These are phyloP conservation scores for Donacobius atricapilla DNA, from an alignment of 2,113 vertebrate species.

Conservation along the genomic window DNA sequence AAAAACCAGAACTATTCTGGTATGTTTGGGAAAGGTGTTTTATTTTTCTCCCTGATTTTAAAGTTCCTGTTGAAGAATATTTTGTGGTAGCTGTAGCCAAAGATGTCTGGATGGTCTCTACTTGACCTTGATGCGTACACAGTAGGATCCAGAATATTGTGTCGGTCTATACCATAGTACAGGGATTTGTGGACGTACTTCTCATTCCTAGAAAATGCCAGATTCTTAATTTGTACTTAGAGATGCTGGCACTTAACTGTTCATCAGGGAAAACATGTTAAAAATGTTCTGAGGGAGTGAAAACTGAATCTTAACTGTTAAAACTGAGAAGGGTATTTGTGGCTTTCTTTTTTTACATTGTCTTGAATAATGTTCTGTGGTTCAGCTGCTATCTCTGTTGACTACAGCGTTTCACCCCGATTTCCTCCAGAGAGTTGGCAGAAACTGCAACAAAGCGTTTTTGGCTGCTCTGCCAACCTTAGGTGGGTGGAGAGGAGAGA, in stretches of 20 bases:
- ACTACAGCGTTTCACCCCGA: not conserved
- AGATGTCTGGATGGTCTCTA: slow-evolving; percentile 26
- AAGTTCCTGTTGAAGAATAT: slow-evolving; percentile 1
- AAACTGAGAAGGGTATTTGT: not conserved
- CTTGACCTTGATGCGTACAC: not conserved
- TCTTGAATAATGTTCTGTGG: not conserved
- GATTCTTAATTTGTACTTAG: slow-evolving; percentile 2
- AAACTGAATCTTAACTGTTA: not conserved
- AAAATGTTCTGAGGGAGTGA: slow-evolving; percentile 23
- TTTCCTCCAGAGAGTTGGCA: slow-evolving; percentile 5
- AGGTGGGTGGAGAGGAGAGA: not conserved
- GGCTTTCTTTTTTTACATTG: not conserved
- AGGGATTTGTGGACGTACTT: slow-evolving; percentile 42
- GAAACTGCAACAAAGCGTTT: not conserved
- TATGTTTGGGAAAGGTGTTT: not conserved
- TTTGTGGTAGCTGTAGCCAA: not conserved
- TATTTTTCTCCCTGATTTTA: not conserved
- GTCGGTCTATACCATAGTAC: not conserved
- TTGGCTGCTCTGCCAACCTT: not conserved
- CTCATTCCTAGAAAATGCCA: slow-evolving; percentile 29
- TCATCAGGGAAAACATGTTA: slow-evolving; percentile 16
- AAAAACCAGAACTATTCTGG: not conserved
- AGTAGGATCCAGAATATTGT: not conserved
- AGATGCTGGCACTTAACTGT: slow-evolving; percentile 23
- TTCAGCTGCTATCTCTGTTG: not conserved